phyloP scores from a whole-genome alignment of 2,888 invertebrate genomes.

The Drosophila diplacantha region DNA sequence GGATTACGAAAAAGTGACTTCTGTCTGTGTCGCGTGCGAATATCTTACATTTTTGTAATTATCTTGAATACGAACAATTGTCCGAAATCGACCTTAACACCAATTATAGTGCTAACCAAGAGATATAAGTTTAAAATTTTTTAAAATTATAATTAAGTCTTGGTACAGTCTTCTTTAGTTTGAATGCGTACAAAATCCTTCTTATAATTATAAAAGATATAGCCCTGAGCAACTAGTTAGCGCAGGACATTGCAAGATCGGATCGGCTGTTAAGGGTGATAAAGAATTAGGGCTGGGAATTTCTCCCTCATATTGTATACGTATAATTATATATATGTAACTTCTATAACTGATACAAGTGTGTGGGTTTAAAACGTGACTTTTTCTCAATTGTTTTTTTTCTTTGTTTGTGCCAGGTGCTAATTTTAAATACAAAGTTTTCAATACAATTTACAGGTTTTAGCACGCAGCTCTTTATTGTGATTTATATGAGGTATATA shows the following conservation, averaged over 20 bases:
- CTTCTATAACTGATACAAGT: background rate
- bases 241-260: background rate
- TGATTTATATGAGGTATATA: conserved; percentile 29
- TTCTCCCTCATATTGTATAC: background rate
- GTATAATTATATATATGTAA: background rate
- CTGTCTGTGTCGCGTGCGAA: too few relatives aligned
- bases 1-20: too few relatives aligned
- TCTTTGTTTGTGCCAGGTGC: conserved; percentile 28
- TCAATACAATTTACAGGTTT: conserved; percentile 37
- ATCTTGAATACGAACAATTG: too few relatives aligned
- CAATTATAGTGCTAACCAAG: too few relatives aligned
- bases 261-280: background rate
- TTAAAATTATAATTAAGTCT: too few relatives aligned
- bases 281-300: background rate
- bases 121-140: too few relatives aligned
- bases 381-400: conserved; percentile 13
- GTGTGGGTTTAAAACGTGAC: conserved; percentile 27
- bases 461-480: conserved; percentile 36
- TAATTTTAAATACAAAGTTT: conserved; percentile 40
- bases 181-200: too few relatives aligned
- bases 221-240: too few relatives aligned
- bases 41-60: too few relatives aligned
- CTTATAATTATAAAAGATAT: too few relatives aligned
- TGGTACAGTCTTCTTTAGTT: too few relatives aligned
- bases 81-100: too few relatives aligned